Conservation (phyloP, 2,113 vertebrate genomes). For the Atherinomorus stipes region DNA sequence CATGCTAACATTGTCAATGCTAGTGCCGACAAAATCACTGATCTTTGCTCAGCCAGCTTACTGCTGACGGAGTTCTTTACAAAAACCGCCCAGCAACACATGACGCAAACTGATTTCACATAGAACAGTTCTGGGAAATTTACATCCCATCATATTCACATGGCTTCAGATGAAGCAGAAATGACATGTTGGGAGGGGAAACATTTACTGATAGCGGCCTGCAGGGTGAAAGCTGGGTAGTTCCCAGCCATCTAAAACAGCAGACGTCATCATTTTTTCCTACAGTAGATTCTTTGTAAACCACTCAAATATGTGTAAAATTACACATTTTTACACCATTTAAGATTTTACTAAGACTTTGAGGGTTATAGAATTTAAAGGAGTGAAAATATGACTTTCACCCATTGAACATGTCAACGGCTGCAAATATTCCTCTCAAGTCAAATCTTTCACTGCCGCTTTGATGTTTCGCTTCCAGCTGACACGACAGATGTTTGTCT, state of each 20-base stretch:
- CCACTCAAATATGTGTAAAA: neutral
- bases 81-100: neutral
- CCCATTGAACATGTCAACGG: neutral
- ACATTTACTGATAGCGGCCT: neutral
- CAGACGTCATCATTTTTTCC: neutral
- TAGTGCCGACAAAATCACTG: too few species aligned
- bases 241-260: neutral
- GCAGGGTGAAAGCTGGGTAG: neutral
- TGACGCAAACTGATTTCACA: neutral
- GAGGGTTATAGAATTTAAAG: neutral
- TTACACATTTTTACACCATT: too few species aligned
- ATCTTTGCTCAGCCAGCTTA: too few species aligned
- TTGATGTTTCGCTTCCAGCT: constrained; percentile 6
- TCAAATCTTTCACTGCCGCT: neutral
- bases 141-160: neutral
- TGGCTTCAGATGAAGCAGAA: neutral
- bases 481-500: neutral
- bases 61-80: neutral
- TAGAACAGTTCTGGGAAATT: neutral
- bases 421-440: neutral
- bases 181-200: neutral
- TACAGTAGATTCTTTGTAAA: neutral
- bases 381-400: neutral
- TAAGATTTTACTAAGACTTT: neutral
- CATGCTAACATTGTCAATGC: too few species aligned